Base-by-base conservation (phyloP, 92 coral and sea anemone genomes). In the Umimayanthus chanpuru region DNA sequence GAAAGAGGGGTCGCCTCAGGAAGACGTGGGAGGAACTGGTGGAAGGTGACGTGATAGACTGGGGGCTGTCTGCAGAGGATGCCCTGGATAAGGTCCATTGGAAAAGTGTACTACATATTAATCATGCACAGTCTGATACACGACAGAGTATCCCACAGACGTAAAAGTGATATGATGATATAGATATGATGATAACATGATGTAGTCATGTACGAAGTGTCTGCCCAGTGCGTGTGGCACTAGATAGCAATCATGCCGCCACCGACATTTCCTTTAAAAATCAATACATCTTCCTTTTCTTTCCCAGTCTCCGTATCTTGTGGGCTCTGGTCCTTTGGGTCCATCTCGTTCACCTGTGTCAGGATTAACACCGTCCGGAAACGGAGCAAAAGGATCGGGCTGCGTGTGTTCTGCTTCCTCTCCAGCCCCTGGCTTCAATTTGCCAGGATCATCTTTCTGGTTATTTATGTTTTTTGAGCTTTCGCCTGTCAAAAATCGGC, bases 251-350 rank as follows among this genome's bases (percentile, higher is more conserved):
- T 32, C 36, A 32, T 32, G 36, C 10, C 79, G 40, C 20, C 20
- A 28, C 28, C 16, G 65, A 20, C 74, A 70, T 2, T 6, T 32
- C 76, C 41, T 81, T 87, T 75, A 97, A 82, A 97, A 97, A 89
- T 97, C 99, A 53, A 94, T 97, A 68, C 99, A 97, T 67, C 99
- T 89, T 76, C 99, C 99, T 80, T 95, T 97, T 86, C 98, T 96
- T 68, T 97, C 99, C 99, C 99, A 97, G 68, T 97, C 98, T 81
- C 99, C 99, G 89, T 97, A 97, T 90, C 99, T 92, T 7, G 99
- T 97, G 74, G 99, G 99, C 75, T 97, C 99, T 65, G 99, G 99
- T 68, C 99, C 99, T 89, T 80, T 94, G n/a, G 99, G 99, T 79
- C 99, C 99, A 43, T 94, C 97, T 89, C 81, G 90, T 47, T 97